A percentile compares a stretch with the other conserved stretches of the same genome.
Evolutionary conservation across 2,113 vertebrate species (phyloP).

Genomic region (Microcebus ravelobensis): DNA sequence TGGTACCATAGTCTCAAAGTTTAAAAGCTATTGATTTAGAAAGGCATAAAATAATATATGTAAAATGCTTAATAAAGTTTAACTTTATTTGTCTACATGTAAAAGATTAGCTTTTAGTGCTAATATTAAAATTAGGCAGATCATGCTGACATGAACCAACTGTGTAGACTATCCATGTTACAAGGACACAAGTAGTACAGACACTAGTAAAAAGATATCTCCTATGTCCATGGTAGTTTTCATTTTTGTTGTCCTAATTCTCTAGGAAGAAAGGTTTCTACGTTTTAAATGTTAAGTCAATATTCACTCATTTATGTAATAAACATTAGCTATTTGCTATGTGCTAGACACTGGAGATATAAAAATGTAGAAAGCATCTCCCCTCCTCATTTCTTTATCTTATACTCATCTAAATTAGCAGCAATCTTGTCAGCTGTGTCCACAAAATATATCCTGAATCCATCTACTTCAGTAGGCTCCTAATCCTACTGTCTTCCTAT

Average conservation of each 20-base stretch:
- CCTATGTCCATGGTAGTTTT: neutral
- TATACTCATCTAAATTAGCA: neutral
- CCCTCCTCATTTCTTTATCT: neutral
- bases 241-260: neutral
- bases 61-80: slow-evolving; percentile 21
- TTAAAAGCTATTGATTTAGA: neutral
- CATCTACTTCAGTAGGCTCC: neutral
- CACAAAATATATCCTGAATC: neutral
- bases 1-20: neutral
- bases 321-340: neutral
- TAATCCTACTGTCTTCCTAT: neutral
- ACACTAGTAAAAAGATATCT: neutral
- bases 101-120: slow-evolving; percentile 14
- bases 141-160: neutral
- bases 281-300: neutral
- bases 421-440: neutral
- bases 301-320: neutral
- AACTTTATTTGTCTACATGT: neutral
- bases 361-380: neutral
- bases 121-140: slow-evolving; percentile 14
- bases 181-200: neutral
- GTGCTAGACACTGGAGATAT: neutral
- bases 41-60: slow-evolving; percentile 1
- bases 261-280: neutral
- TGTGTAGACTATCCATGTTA: neutral